These are phyloP conservation scores for Lasius fuliginosus DNA, from an alignment of 2,888 invertebrate species.

Conservation along the genomic window DNA sequence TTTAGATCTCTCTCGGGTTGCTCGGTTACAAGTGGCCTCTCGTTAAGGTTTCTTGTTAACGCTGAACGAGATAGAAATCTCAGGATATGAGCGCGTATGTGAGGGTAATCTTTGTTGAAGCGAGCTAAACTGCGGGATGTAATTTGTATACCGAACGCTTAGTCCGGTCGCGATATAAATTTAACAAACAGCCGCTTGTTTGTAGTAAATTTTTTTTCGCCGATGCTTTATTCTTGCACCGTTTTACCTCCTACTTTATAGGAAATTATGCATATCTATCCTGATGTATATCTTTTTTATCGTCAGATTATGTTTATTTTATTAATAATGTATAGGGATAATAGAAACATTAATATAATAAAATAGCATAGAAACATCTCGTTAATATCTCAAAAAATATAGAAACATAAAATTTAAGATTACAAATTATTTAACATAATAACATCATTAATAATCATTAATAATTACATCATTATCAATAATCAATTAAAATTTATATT, in stretches of 20 bases:
- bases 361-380: background rate
- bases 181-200: conserved; percentile 50
- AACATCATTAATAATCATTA: background rate
- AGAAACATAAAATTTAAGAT: background rate
- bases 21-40: conserved; percentile 67
- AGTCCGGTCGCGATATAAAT: conserved; percentile 46
- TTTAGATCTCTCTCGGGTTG: conserved; percentile 63
- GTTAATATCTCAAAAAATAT: background rate
- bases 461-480: background rate
- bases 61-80: conserved; percentile 60
- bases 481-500: background rate
- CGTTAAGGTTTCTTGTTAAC: conserved; percentile 74
- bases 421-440: conserved; percentile 3
- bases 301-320: conserved; percentile 12
- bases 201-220: conserved; percentile 12
- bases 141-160: conserved; percentile 52
- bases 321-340: background rate
- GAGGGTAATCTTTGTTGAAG: conserved; percentile 45
- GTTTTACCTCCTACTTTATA: background rate
- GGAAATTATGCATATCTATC: conserved; percentile 2
- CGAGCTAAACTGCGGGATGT: conserved; percentile 46
- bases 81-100: conserved; percentile 36
- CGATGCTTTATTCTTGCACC: conserved; percentile 13
- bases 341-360: background rate
- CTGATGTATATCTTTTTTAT: background rate